A percentile compares a stretch with the other conserved stretches of the same genome.
Conservation (phyloP, 2,888 invertebrate genomes). For the Ennomos fuscantarius region DNA sequence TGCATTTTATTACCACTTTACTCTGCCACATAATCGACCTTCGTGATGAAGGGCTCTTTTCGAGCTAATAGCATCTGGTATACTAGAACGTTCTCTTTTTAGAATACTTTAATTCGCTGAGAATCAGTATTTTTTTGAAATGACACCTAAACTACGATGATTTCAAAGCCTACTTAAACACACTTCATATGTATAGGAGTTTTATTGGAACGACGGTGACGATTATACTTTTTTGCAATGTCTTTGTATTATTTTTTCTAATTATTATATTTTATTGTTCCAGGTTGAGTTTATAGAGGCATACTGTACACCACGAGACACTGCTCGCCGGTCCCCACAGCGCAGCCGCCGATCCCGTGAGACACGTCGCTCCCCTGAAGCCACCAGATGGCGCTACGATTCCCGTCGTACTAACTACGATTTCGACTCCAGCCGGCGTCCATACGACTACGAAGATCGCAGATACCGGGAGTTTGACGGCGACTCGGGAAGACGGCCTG, state of each 20-base stretch:
- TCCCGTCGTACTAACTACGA: conserved; percentile 75
- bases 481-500: conserved; percentile 70
- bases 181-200: too few species aligned
- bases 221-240: conserved; percentile 4
- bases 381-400: conserved; percentile 79
- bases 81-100: conserved; percentile 39
- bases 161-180: too few species aligned
- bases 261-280: conserved; percentile 57
- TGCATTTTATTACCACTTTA: conserved; percentile 85
- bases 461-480: conserved; percentile 70
- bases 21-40: conserved; percentile 84
- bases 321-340: conserved; percentile 79
- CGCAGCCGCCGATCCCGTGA: conserved; percentile 76
- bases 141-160: too few species aligned
- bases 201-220: background rate
- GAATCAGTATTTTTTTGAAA: too few species aligned
- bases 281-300: conserved; percentile 90
- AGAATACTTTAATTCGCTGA: too few species aligned
- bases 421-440: conserved; percentile 70
- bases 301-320: conserved; percentile 90
- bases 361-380: conserved; percentile 74
- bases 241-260: conserved; percentile 21
- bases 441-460: conserved; percentile 76
- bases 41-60: conserved; percentile 80
- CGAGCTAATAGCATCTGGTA: conserved; percentile 71